Conservation (phyloP, 92 coral and sea anemone genomes). For the Porites evermanni region DNA sequence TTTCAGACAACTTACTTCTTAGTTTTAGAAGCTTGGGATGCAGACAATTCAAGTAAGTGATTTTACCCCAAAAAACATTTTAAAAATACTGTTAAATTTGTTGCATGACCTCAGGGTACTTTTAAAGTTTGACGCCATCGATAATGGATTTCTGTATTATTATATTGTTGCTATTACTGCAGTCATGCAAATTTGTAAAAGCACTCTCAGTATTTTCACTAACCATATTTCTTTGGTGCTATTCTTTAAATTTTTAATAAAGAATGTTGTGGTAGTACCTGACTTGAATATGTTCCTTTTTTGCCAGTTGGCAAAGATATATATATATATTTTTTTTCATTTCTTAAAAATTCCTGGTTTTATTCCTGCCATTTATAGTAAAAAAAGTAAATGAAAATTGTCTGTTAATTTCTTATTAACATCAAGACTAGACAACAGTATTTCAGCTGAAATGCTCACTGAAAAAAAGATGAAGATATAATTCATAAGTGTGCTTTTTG, state of each 20-base stretch:
- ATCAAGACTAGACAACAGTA: slow-evolving; percentile 10
- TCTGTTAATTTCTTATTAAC: background rate
- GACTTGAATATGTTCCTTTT: background rate
- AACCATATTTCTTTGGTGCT: background rate
- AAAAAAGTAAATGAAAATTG: no score
- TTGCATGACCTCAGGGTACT: slow-evolving; percentile 22
- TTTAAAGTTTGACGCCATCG: background rate
- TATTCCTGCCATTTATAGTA: background rate
- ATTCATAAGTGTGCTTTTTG: background rate
- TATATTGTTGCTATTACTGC: slow-evolving; percentile 15
- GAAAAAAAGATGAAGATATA: background rate
- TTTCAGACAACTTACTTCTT: slow-evolving; percentile 87
- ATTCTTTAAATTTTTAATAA: background rate
- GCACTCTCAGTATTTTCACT: background rate
- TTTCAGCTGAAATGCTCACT: background rate
- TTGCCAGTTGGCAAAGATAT: background rate
- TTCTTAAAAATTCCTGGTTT: background rate
- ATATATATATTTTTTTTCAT: background rate
- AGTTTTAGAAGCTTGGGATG: slow-evolving; percentile 88
- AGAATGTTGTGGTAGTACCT: background rate
- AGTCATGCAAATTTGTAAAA: slow-evolving; percentile 13
- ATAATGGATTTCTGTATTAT: slow-evolving; percentile 11
- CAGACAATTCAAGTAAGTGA: slow-evolving; percentile 80
- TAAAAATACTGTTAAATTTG: background rate
- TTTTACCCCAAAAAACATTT: background rate